These are phyloP conservation scores for Sinocyclocheilus maitianheensis DNA, from an alignment of 2,113 vertebrate species.

Conservation along the genomic window DNA sequence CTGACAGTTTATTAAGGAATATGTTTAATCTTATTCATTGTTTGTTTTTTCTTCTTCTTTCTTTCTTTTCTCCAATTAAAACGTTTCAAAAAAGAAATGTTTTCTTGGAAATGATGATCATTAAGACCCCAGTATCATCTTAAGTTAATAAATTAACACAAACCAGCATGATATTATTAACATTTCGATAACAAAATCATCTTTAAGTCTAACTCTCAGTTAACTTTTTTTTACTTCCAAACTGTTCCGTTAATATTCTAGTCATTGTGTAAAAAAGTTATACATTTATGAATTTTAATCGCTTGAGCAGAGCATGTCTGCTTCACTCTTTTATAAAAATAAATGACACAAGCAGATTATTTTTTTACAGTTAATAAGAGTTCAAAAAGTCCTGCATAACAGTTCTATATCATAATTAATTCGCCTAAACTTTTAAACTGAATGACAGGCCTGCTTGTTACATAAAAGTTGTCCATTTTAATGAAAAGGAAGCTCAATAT, in stretches of 20 bases:
- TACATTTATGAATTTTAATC: background rate
- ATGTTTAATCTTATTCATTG: background rate
- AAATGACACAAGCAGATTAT: background rate
- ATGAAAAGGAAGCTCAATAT: background rate
- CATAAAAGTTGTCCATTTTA: background rate
- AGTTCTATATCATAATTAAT: background rate
- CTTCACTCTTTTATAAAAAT: slow-evolving; percentile 1
- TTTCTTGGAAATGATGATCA: background rate
- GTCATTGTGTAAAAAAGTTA: background rate
- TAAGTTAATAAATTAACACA: background rate
- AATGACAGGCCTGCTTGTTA: background rate
- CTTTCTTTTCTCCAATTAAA: background rate
- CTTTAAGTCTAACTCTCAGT: background rate
- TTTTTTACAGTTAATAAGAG: background rate
- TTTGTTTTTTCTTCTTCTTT: too few relatives aligned
- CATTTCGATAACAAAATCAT: background rate
- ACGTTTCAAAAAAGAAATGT: background rate
- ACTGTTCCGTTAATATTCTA: background rate
- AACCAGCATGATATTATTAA: background rate
- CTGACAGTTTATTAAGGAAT: background rate
- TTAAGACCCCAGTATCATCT: background rate
- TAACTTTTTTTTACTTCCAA: too few relatives aligned
- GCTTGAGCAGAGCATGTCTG: background rate
- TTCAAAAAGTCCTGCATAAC: background rate
- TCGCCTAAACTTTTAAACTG: background rate